These are phyloP conservation scores for Brachyistius frenatus DNA, from an alignment of 2,113 vertebrate species.

Conservation along the genomic window DNA sequence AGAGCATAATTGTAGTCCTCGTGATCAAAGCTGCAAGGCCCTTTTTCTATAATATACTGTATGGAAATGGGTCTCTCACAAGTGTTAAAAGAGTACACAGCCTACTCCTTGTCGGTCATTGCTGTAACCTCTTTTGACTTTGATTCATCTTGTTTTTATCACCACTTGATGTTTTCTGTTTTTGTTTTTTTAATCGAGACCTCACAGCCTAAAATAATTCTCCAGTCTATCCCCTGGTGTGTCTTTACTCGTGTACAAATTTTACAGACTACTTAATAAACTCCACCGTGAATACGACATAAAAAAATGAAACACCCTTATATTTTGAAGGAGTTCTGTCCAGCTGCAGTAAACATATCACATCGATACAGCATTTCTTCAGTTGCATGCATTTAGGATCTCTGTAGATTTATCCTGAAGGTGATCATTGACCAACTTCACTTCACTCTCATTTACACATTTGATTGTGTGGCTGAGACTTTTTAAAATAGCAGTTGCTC, in stretches of 20 bases:
- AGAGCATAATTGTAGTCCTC: slow-evolving; percentile 33
- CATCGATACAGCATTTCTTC: background rate
- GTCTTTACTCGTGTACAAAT: background rate
- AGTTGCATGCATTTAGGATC: slow-evolving; percentile 16
- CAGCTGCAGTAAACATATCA: background rate
- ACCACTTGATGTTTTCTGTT: background rate
- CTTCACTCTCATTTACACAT: slow-evolving; percentile 73
- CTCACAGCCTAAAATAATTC: too few species aligned
- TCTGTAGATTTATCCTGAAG: slow-evolving; percentile 63
- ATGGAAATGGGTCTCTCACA: slow-evolving; percentile 14
- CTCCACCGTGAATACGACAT: background rate
- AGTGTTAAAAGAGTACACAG: background rate
- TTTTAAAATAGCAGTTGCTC: slow-evolving; percentile 63
- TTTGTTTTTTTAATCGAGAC: too few species aligned
- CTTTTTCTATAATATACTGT: slow-evolving; percentile 22
- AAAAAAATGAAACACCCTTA: background rate
- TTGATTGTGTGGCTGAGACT: slow-evolving; percentile 73
- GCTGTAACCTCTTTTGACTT: background rate
- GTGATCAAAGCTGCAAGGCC: slow-evolving; percentile 40
- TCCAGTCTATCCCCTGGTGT: background rate
- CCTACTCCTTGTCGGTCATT: background rate
- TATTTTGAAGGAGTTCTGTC: background rate
- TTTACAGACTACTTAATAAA: background rate
- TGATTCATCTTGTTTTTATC: background rate
- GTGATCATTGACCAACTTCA: slow-evolving; percentile 63